Conservation (phyloP, 2,888 invertebrate species). For the Drosophila greeni region DNA sequence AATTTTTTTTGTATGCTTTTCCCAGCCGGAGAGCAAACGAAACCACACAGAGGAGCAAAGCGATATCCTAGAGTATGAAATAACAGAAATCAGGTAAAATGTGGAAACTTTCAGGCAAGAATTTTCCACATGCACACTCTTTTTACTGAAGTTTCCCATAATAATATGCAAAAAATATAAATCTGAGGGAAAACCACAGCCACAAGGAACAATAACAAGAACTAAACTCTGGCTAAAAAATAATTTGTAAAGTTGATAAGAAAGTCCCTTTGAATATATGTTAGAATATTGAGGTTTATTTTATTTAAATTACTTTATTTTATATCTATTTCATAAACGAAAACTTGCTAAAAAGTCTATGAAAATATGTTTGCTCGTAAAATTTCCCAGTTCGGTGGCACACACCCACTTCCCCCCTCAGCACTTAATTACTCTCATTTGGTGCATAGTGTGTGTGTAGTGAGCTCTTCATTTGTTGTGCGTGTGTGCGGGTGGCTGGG, state of each 20-base stretch:
- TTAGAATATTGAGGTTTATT: neutral
- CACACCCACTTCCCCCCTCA: constrained; percentile 6
- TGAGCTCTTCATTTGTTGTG: constrained; percentile 37
- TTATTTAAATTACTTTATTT: too few relatives aligned
- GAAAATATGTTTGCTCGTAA: neutral
- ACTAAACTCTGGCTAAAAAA: neutral
- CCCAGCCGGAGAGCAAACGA: constrained; percentile 14
- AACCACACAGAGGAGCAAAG: constrained; percentile 26
- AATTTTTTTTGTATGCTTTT: constrained; percentile 24
- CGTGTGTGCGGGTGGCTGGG: constrained; percentile 43
- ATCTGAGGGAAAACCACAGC: neutral
- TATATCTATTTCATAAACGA: too few relatives aligned
- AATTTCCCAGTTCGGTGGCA: neutral
- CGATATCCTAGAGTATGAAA: constrained; percentile 19
- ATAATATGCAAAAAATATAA: constrained; percentile 24
- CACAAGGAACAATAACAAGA: constrained; percentile 1
- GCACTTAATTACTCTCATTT: constrained; percentile 44
- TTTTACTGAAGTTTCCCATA: constrained; percentile 19
- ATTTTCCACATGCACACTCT: constrained; percentile 42
- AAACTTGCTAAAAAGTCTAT: neutral
- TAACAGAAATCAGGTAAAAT: constrained; percentile 45
- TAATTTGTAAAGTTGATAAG: neutral
- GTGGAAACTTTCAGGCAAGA: constrained; percentile 45
- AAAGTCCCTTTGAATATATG: neutral
- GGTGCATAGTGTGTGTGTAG: constrained; percentile 6